A percentile compares a stretch with the other conserved stretches of the same genome.
Evolutionary conservation across 2,888 invertebrate species (phyloP).

Genomic region (Philereme vetulata): DNA sequence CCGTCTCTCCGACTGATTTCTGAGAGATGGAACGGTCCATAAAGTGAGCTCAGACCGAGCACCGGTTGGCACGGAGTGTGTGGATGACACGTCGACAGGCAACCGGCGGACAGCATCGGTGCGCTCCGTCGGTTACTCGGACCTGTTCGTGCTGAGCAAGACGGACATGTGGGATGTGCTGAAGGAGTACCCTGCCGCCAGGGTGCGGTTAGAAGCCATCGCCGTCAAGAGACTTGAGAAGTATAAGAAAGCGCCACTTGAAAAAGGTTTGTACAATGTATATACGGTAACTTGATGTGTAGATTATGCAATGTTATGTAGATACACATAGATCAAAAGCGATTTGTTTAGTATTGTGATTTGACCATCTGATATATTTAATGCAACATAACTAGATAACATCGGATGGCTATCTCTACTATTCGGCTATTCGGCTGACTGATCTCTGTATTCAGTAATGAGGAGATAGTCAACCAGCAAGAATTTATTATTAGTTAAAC

Average conservation of each 20-base stretch:
- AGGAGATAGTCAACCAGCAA: too few species aligned
- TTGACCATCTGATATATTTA: background rate
- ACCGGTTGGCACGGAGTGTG: conserved; percentile 82
- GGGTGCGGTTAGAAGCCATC: conserved; percentile 97
- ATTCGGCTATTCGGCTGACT: too few species aligned
- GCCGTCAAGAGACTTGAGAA: conserved; percentile 98
- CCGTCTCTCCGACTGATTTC: background rate
- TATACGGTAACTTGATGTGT: conserved; percentile 5
- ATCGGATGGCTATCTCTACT: too few species aligned
- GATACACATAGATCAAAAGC: background rate
- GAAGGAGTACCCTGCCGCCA: conserved; percentile 96
- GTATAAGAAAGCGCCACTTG: conserved; percentile 96
- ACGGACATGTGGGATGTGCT: conserved; percentile 99
- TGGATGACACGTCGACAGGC: conserved; percentile 88
- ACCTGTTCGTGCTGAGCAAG: conserved; percentile 98
- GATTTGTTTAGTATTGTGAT: background rate
- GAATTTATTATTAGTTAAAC: background rate
- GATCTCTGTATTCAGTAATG: too few species aligned
- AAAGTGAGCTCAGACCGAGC: conserved; percentile 51
- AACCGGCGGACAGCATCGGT: conserved; percentile 99
- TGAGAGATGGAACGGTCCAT: conserved; percentile 14
- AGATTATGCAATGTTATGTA: background rate
- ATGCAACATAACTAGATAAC: too few species aligned
- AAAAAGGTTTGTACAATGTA: conserved; percentile 89
- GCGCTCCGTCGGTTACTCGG: conserved; percentile 98